Evolutionary conservation across 2,888 invertebrate species (phyloP).

Genomic region (Zygaena filipendulae): DNA sequence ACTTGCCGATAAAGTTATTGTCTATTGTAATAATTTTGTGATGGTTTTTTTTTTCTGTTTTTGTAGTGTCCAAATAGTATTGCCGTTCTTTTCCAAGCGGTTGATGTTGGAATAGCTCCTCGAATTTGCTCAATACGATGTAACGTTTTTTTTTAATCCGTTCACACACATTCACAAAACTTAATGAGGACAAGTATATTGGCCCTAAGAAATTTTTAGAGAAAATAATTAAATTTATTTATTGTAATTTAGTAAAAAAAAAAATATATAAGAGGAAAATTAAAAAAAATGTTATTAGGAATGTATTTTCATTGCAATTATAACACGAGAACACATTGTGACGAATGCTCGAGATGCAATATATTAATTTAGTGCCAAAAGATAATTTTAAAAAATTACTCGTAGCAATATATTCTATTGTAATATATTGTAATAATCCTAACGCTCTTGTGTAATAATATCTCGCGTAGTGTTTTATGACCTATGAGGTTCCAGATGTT

Average conservation of each 20-base stretch:
- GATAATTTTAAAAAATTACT: constrained; percentile 57
- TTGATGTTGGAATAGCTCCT: constrained; percentile 19
- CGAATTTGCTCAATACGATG: constrained; percentile 59
- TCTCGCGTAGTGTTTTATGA: constrained; percentile 64
- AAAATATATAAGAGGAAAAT: constrained; percentile 24
- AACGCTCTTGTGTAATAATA: constrained; percentile 64
- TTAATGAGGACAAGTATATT: constrained; percentile 29
- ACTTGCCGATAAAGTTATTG: constrained; percentile 61
- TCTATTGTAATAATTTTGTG: constrained; percentile 44
- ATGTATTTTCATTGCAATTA: neutral
- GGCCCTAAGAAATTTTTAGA: constrained; percentile 49
- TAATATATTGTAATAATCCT: constrained; percentile 64
- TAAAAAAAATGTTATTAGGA: constrained; percentile 2
- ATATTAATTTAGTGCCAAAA: constrained; percentile 70
- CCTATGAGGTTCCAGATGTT: constrained; percentile 65
- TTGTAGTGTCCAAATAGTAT: too few species aligned
- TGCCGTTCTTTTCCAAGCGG: too few species aligned
- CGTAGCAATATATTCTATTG: constrained; percentile 65
- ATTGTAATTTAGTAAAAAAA: too few species aligned
- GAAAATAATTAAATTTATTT: too few species aligned
- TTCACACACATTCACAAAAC: constrained; percentile 30
- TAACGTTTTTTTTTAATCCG: constrained; percentile 32
- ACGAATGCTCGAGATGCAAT: constrained; percentile 64
- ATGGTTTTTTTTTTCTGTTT: constrained; percentile 22
- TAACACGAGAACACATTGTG: constrained; percentile 32